A percentile compares a stretch with the other conserved stretches of the same genome.
Conservation (phyloP, 92 coral and sea anemone genomes). For the Phenganax marumi region DNA sequence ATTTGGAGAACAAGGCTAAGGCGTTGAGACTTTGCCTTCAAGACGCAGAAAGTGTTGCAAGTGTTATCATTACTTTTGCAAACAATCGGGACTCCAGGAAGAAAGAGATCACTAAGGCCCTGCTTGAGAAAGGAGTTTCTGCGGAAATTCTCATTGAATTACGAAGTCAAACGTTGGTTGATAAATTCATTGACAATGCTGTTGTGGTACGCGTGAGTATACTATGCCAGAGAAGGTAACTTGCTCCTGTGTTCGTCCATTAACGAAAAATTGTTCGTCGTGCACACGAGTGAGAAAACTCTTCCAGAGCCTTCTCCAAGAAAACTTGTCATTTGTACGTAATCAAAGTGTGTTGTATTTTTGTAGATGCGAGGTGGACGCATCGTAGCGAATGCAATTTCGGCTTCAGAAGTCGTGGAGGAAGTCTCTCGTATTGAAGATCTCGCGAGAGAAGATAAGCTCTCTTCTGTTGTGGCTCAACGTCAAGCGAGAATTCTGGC, state of each 20-base stretch:
- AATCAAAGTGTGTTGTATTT: too few species aligned
- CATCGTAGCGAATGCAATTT: constrained; percentile 69
- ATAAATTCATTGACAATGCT: constrained; percentile 86
- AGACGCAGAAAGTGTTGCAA: constrained; percentile 78
- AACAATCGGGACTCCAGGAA: constrained; percentile 79
- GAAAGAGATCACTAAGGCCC: constrained; percentile 62
- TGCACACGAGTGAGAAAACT: too few species aligned
- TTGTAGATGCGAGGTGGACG: constrained; percentile 85
- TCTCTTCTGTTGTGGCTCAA: constrained; percentile 76
- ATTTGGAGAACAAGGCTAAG: constrained; percentile 78
- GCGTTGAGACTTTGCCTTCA: constrained; percentile 73
- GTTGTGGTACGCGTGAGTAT: constrained; percentile 96
- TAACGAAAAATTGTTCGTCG: too few species aligned
- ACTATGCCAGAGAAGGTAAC: too few species aligned
- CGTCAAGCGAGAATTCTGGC: constrained; percentile 92
- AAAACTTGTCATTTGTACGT: too few species aligned
- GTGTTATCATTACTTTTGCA: constrained; percentile 86
- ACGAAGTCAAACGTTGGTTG: constrained; percentile 81
- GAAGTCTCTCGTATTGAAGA: constrained; percentile 92
- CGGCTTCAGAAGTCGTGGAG: constrained; percentile 84
- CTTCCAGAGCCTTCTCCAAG: too few species aligned
- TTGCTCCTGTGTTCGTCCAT: too few species aligned
- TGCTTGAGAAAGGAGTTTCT: constrained; percentile 66
- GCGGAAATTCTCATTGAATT: constrained; percentile 67
- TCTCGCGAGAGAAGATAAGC: constrained; percentile 64